phyloP scores from a whole-genome alignment of 53 echinoderm and acorn worm species.

The Crossaster papposus region DNA sequence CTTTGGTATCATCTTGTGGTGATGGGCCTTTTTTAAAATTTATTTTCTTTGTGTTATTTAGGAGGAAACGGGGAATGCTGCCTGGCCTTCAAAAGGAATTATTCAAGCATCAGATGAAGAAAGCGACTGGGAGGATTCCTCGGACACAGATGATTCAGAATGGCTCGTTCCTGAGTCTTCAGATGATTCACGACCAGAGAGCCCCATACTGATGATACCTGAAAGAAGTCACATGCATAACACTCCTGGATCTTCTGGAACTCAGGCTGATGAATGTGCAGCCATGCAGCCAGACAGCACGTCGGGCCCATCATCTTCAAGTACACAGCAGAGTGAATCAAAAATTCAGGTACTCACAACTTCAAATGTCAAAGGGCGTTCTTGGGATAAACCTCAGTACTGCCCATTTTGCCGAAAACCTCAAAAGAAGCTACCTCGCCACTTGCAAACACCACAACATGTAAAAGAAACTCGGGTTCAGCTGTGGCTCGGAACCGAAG shows the following conservation, averaged over 20 bases:
- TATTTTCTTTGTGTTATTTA: background rate
- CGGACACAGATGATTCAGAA: constrained; percentile 17
- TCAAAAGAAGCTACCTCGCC: constrained; percentile 71
- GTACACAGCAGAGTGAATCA: background rate
- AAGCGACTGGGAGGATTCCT: constrained; percentile 3
- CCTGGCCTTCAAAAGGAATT: background rate
- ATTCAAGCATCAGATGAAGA: constrained; percentile 11
- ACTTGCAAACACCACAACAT: constrained; percentile 54
- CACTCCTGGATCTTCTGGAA: no score
- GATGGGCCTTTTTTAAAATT: no score
- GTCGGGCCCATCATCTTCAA: background rate
- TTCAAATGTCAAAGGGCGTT: constrained; percentile 34
- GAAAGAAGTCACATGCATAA: background rate
- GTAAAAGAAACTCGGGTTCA: constrained; percentile 51
- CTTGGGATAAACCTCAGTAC: constrained; percentile 75
- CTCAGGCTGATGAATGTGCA: no score
- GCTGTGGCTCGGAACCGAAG: constrained; percentile 44
- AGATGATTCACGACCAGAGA: constrained; percentile 16
- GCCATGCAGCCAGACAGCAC: no score
- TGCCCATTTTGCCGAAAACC: constrained; percentile 64
- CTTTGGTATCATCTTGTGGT: no score
- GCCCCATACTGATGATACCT: constrained; percentile 20
- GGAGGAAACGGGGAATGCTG: background rate
- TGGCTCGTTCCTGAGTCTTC: constrained; percentile 25
- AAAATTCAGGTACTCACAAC: constrained; percentile 12